Conservation (phyloP, 2,888 invertebrate species). For the Hyalella azteca region DNA sequence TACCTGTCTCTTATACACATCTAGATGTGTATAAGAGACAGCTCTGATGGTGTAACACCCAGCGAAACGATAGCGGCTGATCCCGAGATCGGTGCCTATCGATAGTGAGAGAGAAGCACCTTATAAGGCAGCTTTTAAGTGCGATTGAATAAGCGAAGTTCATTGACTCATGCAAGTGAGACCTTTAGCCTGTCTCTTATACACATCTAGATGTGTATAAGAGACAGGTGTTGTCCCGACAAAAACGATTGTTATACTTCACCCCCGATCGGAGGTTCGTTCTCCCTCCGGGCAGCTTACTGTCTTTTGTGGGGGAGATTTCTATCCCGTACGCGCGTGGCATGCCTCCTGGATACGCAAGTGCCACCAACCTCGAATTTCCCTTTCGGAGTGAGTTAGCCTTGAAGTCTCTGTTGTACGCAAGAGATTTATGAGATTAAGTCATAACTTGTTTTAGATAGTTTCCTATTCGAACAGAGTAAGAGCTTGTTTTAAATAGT, state of each 20-base stretch:
- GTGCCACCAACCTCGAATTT: constrained; percentile 31
- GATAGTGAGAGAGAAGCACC: not conserved
- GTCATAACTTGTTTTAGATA: too few species aligned
- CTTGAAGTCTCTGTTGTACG: too few species aligned
- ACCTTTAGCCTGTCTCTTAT: too few species aligned
- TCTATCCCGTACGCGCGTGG: constrained; percentile 16
- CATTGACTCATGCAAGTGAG: not conserved
- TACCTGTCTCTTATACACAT: too few species aligned
- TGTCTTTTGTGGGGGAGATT: constrained; percentile 6
- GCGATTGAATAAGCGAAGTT: not conserved
- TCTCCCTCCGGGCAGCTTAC: constrained; percentile 75
- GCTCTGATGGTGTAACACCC: too few species aligned
- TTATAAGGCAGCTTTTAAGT: not conserved
- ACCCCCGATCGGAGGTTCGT: constrained; percentile 84
- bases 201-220: too few species aligned
- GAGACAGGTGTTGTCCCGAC: constrained; percentile 72
- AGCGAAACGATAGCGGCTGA: not conserved
- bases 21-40: too few species aligned
- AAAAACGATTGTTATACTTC: constrained; percentile 83
- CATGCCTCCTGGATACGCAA: constrained; percentile 4
- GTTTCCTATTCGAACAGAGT: too few species aligned
- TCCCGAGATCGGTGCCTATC: not conserved
- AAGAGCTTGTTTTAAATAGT: too few species aligned
- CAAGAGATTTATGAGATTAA: too few species aligned
- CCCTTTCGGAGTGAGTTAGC: not conserved